These are phyloP conservation scores for Mythimna loreyi DNA, from an alignment of 2,888 invertebrate genomes.

Conservation along the genomic window DNA sequence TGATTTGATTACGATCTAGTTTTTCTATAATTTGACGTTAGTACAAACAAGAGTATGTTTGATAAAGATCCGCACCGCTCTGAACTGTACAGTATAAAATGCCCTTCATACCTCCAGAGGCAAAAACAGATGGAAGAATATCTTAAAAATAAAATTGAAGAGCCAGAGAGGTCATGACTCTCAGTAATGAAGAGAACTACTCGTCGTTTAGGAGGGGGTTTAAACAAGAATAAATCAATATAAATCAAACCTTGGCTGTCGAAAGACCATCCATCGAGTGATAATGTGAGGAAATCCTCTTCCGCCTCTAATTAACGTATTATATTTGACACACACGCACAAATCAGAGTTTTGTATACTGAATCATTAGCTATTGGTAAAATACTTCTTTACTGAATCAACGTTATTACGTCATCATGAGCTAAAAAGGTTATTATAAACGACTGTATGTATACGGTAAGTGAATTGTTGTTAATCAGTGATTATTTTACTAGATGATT, in stretches of 20 bases:
- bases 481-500: no score
- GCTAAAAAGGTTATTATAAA: no score
- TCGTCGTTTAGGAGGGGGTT: no score
- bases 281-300: constrained; percentile 43
- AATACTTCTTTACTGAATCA: constrained; percentile 40
- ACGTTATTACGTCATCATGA: constrained; percentile 23
- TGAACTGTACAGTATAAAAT: no score
- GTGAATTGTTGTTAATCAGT: constrained; percentile 16
- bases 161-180: no score
- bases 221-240: background rate
- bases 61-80: no score
- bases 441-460: constrained; percentile 8
- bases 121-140: no score
- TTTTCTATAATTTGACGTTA: background rate
- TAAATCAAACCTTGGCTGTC: constrained; percentile 18
- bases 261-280: constrained; percentile 35
- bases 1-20: no score
- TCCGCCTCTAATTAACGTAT: constrained; percentile 43
- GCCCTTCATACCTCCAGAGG: no score
- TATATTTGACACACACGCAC: background rate
- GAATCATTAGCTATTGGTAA: constrained; percentile 31
- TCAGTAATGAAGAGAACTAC: no score
- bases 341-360: constrained; percentile 10
- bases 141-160: no score
- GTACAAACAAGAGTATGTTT: background rate